A percentile compares a stretch with the other conserved stretches of the same genome.
These are phyloP conservation scores for Huso huso DNA, from an alignment of 2,797 vertebrate genomes.

Conservation along the genomic window DNA sequence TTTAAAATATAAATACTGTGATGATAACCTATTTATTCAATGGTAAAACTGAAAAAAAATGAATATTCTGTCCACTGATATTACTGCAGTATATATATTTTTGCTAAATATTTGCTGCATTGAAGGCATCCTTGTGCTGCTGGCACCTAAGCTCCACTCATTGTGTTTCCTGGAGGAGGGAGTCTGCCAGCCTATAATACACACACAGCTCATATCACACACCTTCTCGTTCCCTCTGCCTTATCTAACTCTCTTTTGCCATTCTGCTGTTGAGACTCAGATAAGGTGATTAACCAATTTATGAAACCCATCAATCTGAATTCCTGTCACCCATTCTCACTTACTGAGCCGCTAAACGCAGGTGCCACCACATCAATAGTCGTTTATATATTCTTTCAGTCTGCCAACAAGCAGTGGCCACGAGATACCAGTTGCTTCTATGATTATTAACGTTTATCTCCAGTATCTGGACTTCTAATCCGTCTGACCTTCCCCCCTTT, in stretches of 20 bases:
- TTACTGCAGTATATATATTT: no score
- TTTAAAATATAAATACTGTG: no score
- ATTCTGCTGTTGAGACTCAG: not conserved
- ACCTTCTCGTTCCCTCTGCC: not conserved
- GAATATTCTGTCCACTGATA: not conserved
- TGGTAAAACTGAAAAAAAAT: constrained; percentile 5
- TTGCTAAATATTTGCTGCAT: no score
- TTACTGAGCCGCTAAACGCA: not conserved
- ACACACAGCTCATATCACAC: not conserved
- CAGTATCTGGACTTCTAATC: not conserved
- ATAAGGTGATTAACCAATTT: constrained; percentile 6
- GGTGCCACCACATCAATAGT: not conserved
- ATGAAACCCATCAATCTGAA: constrained; percentile 1
- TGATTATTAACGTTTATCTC: not conserved
- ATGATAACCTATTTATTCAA: no score
- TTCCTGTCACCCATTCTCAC: not conserved
- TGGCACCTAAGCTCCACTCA: no score
- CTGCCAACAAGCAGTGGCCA: not conserved
- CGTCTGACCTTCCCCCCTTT: not conserved
- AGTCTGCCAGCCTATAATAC: not conserved
- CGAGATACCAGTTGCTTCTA: not conserved
- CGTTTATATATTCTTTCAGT: not conserved
- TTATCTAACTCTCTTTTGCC: not conserved
- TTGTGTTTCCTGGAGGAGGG: no score
- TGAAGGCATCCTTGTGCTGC: no score